Percentiles rank a stretch among this genome's conserved stretches.
These are phyloP conservation scores for Eolophus roseicapilla DNA, from an alignment of 2,113 vertebrate genomes.

Conservation along the genomic window DNA sequence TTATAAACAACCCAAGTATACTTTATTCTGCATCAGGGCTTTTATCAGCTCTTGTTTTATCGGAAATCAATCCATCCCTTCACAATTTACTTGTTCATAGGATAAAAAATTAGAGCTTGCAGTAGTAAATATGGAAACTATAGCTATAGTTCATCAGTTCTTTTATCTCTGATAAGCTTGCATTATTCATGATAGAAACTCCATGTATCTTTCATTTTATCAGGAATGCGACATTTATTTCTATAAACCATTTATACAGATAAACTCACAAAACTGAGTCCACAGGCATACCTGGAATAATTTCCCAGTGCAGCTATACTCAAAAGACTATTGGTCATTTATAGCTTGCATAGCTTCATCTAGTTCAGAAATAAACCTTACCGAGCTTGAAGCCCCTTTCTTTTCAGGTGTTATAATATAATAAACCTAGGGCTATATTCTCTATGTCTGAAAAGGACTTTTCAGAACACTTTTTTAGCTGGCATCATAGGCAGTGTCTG, in stretches of 20 bases:
- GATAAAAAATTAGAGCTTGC: conserved; percentile 53
- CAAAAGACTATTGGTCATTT: background rate
- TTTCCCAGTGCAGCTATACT: background rate
- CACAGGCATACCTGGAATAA: background rate
- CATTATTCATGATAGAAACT: conserved; percentile 31
- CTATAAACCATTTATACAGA: conserved; percentile 12
- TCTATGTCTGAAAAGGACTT: background rate
- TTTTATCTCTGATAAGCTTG: conserved; percentile 54
- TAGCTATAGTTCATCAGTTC: conserved; percentile 44
- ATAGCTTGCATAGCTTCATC: background rate
- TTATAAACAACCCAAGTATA: conserved; percentile 53
- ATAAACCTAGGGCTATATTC: background rate
- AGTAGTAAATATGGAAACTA: conserved; percentile 59
- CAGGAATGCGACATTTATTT: conserved; percentile 39
- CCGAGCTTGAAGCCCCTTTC: background rate
- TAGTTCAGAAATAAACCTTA: background rate
- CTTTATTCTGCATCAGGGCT: conserved; percentile 36
- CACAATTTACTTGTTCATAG: conserved; percentile 52
- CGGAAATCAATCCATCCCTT: conserved; percentile 59
- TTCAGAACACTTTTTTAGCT: background rate
- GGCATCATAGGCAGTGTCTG: background rate
- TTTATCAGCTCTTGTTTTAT: conserved; percentile 57
- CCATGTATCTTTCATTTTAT: conserved; percentile 23
- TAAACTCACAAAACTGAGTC: conserved; percentile 13
- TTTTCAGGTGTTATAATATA: background rate